Base-by-base conservation (phyloP, 37 sponge, comb jelly and placozoan species). In the Crambe crambe region DNA sequence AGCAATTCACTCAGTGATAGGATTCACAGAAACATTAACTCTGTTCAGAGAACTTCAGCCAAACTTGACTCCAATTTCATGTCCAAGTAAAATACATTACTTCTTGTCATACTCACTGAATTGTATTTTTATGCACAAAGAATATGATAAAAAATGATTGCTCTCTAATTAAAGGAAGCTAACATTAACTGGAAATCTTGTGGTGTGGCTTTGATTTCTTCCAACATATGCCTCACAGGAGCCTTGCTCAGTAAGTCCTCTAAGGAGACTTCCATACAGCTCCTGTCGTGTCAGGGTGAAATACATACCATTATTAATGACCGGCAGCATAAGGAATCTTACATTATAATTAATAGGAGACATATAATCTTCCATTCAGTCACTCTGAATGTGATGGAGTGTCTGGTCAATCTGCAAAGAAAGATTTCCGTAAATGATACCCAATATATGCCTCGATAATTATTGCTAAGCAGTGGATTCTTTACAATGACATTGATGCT, bases 31-130 rank as follows among this genome's bases (percentile, higher is more conserved):
- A 87, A 87, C 78, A 91, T 85, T 42, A 31, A 54, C 18, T 82
- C 92, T 1, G 82, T 94, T 2, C 95, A 94, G 38, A 75, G 95
- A 61, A 94, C 95, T 62, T n/a, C 72, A 32, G 81, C 89, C n/a
- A 60, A 80, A 0, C 59, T 87, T n/a, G 76, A 83, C 56, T 39
- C 78, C 26, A 75, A 85, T 70, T 93, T 93, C 37, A 47, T 89
- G 60, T 25, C 58, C 47, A 76, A 73, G 23, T 74, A 44, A 60
- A 30, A 63, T n/a, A n/a, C n/a, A n/a, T n/a, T n/a, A n/a, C n/a
- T n/a, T n/a, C n/a, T n/a, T n/a, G n/a, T n/a, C n/a, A n/a, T n/a
- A n/a, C n/a, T n/a, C n/a, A n/a, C n/a, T n/a, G n/a, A n/a, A n/a
- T n/a, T n/a, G n/a, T n/a, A n/a, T n/a, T n/a, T n/a, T n/a, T n/a